phyloP scores from a whole-genome alignment of 1,140 invertebrate genomes.

The Platorchestia sp. region DNA sequence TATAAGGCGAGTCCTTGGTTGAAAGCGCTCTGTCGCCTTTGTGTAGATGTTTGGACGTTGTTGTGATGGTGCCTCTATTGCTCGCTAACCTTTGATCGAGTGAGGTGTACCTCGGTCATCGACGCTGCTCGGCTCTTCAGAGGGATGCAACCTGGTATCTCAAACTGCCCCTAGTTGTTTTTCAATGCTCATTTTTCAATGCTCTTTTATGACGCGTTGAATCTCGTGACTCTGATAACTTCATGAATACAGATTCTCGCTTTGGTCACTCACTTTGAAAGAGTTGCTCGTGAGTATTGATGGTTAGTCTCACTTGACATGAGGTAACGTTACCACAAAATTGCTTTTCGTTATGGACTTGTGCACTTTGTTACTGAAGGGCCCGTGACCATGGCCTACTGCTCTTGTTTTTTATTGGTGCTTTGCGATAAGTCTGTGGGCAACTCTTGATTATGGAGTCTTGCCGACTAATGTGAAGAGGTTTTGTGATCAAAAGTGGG shows the following conservation, averaged over 20 bases:
- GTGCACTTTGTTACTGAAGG: not conserved
- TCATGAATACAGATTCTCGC: not conserved
- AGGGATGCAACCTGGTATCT: not conserved
- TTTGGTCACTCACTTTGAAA: not conserved
- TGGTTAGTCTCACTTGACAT: not conserved
- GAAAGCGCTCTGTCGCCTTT: not conserved
- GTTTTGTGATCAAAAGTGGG: too few relatives aligned
- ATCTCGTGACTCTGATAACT: not conserved
- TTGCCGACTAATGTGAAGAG: too few relatives aligned
- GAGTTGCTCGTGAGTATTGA: not conserved
- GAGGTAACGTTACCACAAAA: not conserved
- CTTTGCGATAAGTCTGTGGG: not conserved
- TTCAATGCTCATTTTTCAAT: not conserved
- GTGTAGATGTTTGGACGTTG: not conserved
- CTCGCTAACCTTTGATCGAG: not conserved
- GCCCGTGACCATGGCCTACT: not conserved
- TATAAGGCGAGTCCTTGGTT: not conserved
- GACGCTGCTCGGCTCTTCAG: not conserved
- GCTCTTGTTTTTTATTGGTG: not conserved
- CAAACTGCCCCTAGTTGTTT: not conserved
- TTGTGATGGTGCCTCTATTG: not conserved
- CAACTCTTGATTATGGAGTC: too few relatives aligned
- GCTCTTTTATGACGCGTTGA: not conserved
- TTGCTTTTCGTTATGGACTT: not conserved
- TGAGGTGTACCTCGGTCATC: not conserved